phyloP scores from a whole-genome alignment of 2,888 invertebrate genomes.

The Glaucopsyche alexis region DNA sequence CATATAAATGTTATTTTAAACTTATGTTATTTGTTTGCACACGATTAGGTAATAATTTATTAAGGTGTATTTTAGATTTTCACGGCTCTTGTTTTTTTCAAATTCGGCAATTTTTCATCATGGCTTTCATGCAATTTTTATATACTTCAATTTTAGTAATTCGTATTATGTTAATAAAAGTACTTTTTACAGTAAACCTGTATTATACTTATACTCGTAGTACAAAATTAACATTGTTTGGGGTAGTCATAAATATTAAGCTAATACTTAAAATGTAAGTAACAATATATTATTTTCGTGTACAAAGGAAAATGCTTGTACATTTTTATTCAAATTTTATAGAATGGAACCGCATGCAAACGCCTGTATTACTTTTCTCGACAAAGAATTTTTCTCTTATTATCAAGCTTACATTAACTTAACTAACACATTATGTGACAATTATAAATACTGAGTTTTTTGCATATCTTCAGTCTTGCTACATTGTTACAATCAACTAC shows the following conservation, averaged over 20 bases:
- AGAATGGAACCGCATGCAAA: conserved; percentile 6
- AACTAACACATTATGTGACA: conserved; percentile 23
- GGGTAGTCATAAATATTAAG: too few relatives aligned
- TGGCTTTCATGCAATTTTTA: too few relatives aligned
- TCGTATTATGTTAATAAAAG: too few relatives aligned
- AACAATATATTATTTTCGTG: background rate
- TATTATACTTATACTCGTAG: too few relatives aligned
- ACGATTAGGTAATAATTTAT: too few relatives aligned
- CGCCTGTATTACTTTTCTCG: conserved; percentile 9
- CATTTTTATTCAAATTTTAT: conserved; percentile 20
- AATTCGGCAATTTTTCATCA: too few relatives aligned
- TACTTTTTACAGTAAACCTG: too few relatives aligned
- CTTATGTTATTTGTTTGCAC: background rate
- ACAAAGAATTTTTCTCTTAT: conserved; percentile 11
- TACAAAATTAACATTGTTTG: too few relatives aligned
- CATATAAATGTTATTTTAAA: too few relatives aligned
- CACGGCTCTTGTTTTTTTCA: too few relatives aligned
- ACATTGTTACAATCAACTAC: conserved; percentile 20
- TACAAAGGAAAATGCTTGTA: background rate
- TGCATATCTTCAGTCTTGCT: conserved; percentile 27
- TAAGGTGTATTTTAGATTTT: too few relatives aligned
- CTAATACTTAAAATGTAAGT: background rate
- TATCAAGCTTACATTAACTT: conserved; percentile 17
- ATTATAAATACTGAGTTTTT: conserved; percentile 21
- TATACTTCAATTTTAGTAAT: too few relatives aligned